Evolutionary conservation across 2,888 invertebrate species (phyloP), one percentile per base, ranked within the genome.

Genomic region (Cheilosia variabilis): DNA sequence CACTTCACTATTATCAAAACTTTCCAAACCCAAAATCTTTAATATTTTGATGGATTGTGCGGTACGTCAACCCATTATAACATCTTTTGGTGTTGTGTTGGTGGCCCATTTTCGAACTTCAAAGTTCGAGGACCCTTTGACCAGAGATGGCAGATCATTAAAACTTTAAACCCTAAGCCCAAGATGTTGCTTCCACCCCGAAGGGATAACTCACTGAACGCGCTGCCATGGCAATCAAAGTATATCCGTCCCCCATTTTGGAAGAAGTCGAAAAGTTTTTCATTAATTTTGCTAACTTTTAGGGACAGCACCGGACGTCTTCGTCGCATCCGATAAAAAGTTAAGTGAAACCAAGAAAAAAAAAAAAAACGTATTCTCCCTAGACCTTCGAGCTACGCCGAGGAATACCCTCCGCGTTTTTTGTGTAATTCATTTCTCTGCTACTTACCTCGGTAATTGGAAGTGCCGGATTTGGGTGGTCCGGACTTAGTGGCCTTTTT

Each of bases 401-500:
- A 65, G 73, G 52, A 76, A 63, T 57, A 65, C 24, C 27, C 76
- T 58, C 68, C 55, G 7, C 17, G 17, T 27, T 62, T 76, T 45
- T 57, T 31, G 34, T 52, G 41, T 50, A 22, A 45, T 34, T 45
- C 1, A 10, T 37, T n/a, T n/a, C 4, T 31, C 22, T 50, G 57
- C 72, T 75, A 89, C 91, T 92, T 91, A 94, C 94, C 91, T 95
- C 95, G 52, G 94, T 94, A 88, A 95, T 95, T 86, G 95, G 94
- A 90, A 94, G 93, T 53, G 95, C 94, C 81, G 95, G 95, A 93
- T 95, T 95, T 13, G 95, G 94, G 89, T 94, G 94, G 90, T 95
- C 95, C 41, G 95, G 94, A 75, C 94, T 94, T 87, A 93, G 91
- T 37, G 94, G 93, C 87, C 94, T 92, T 88, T 94, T 93, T 52